Evolutionary conservation across 2,113 vertebrate species (phyloP).

Genomic region (Cromileptes altivelis): DNA sequence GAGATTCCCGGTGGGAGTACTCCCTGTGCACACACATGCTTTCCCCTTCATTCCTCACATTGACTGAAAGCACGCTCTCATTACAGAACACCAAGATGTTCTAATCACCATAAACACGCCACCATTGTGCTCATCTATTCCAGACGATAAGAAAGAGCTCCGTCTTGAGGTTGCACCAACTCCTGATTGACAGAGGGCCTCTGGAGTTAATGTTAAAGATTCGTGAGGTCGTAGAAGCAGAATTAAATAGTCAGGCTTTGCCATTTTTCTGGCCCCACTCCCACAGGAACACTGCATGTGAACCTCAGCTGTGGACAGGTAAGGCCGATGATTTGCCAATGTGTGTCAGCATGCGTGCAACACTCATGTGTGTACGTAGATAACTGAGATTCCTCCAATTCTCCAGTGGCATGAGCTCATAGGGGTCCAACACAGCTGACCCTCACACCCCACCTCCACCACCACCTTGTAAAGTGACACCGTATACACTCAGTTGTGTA

Average conservation of each 20-base stretch:
- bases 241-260: not conserved
- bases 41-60: constrained; percentile 55
- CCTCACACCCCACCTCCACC: constrained; percentile 15
- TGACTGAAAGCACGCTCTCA: constrained; percentile 39
- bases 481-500: constrained; percentile 18
- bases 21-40: constrained; percentile 50
- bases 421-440: constrained; percentile 58
- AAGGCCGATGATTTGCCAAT: not conserved
- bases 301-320: constrained; percentile 1
- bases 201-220: not conserved
- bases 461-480: constrained; percentile 51
- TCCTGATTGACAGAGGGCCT: not conserved
- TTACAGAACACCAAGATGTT: constrained; percentile 47
- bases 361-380: constrained; percentile 6
- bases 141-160: not conserved
- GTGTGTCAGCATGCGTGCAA: not conserved
- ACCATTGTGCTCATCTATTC: not conserved
- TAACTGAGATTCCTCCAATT: constrained; percentile 61
- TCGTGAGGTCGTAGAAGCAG: not conserved
- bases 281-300: not conserved
- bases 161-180: not conserved
- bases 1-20: constrained; percentile 62
- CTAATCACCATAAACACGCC: constrained; percentile 28
- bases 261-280: not conserved
- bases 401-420: constrained; percentile 59